Percentiles rank a stretch among this genome's conserved stretches.
These are phyloP conservation scores for Euglossa dilemma DNA, from an alignment of 1,140 invertebrate genomes.

Conservation along the genomic window DNA sequence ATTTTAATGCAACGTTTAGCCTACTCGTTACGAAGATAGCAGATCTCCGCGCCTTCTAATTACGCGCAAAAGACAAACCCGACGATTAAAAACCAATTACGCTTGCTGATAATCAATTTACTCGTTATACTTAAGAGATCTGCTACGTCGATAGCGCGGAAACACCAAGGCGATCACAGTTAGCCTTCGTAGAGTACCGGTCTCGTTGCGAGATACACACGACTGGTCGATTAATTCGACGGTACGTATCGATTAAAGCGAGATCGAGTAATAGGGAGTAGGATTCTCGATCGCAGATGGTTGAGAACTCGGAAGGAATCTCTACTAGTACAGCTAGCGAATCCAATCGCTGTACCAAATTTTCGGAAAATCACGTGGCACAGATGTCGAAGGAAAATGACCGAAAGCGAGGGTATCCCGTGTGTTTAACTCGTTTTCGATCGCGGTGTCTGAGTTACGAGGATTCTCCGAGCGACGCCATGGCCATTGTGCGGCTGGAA, in stretches of 20 bases:
- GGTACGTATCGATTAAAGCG: too few relatives aligned
- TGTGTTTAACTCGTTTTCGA: conserved; percentile 45
- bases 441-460: conserved; percentile 55
- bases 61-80: neutral
- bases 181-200: too few relatives aligned
- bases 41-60: too few relatives aligned
- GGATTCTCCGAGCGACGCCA: conserved; percentile 20
- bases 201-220: too few relatives aligned
- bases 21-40: too few relatives aligned
- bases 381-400: conserved; percentile 33
- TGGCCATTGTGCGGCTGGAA: conserved; percentile 59
- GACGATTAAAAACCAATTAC: neutral
- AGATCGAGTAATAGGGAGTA: neutral
- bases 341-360: neutral
- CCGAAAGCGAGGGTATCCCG: neutral
- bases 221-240: too few relatives aligned
- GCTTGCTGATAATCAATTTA: neutral
- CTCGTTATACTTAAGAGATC: neutral
- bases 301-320: neutral
- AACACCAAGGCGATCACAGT: too few relatives aligned
- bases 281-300: neutral
- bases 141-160: neutral
- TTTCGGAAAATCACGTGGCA: neutral
- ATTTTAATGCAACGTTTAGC: too few relatives aligned
- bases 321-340: neutral